Base-by-base conservation (phyloP, 2,888 invertebrate species). In the Leuctra nigra region DNA sequence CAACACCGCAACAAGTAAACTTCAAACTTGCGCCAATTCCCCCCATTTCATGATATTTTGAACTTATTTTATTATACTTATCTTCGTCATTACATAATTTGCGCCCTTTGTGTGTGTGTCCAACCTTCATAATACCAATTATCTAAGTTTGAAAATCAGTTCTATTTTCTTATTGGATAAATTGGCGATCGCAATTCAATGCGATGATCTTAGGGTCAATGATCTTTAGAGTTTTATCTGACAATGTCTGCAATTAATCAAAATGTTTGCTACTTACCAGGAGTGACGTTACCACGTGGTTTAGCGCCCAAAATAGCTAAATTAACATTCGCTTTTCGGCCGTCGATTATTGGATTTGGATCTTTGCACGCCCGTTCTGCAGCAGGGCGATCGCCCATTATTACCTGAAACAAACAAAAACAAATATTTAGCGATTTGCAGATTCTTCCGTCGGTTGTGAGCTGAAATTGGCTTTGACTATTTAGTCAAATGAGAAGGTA, bases 301-400 rank as follows among this genome's bases (percentile, higher is more conserved):
- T 97, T 97, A 62, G 97, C 97, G 69, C 97, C 97, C 65, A 97
- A 80, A 71, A 96, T 96, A 63, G 97, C 97, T 67, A 98, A 80
- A 76, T 98, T 97, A 53, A 97, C 97, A 76, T 97, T 97, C 61
- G 97, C 96, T 79, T 98, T 98, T 70, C 97, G 82, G 54, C 97
- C 97, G 71, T 97, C 97, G 68, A 98, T 97, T 72, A 97, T 95
- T 54, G 97, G 97, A 74, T 98, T 98, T 56, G 96, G 95, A 70
- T 97, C 97, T 74, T 96, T 94, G 75, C 95, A 95, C 50, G 97
- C 97, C 68, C 94, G 78, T 72, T 96, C 96, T 53, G 97, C 97
- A 48, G 94, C 91, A 56, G 88, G 85, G 68, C 91, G 79, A 73
- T 96, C 95, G 56, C 93, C 91, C 97, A 97, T 98, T 72, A 97